Base-by-base conservation (phyloP, 2,888 invertebrate species). In the Cancer borealis region DNA sequence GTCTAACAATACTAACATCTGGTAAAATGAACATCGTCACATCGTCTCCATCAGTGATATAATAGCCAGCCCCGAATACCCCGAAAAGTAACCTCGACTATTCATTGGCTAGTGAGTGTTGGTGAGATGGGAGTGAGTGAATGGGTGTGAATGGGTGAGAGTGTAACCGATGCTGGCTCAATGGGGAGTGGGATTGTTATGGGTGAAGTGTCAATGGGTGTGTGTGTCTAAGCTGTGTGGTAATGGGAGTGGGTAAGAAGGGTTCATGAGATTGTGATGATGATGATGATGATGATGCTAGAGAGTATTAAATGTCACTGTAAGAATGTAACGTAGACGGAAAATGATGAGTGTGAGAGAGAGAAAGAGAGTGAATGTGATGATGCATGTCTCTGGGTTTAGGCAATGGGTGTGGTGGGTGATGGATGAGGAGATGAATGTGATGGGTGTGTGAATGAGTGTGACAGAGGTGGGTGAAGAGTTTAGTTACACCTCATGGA, bases 1-100 rank as follows among this genome's bases (percentile, higher is more conserved):
- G 8, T 3, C 79, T n/a, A 6, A 26, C 47, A 88, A 26, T 88
- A 17, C 46, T 47, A 5, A 2, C 47, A 39, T 39, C 88, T 88
- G 46, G n/a, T 88, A n/a, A 88, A 88, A 88, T 88, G 88, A 88
- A 47, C 88, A 88, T 54, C 49, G 49, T 8, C 54, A 54, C 92
- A 79, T n/a, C 88, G 88, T 88, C 92, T 92, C 92, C 88, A 54
- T 45, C 45, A 88, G 92, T 88, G 88, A 54, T 88, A 87, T 88
- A 92, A 92, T 88, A 49, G 60, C 92, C 92, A n/a, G 49, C 54
- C 60, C 60, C 45, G 54, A 92, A 92, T 88, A 92, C 88, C 88
- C 60, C 8, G 39, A 88, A 54, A 66, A 92, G 39, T 66, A 60
- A 30, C 60, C n/a, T 60, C 17, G 10, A 60, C 79, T 79, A 30